Conservation (phyloP, 2,113 vertebrate genomes). For the Argyrosomus japonicus region DNA sequence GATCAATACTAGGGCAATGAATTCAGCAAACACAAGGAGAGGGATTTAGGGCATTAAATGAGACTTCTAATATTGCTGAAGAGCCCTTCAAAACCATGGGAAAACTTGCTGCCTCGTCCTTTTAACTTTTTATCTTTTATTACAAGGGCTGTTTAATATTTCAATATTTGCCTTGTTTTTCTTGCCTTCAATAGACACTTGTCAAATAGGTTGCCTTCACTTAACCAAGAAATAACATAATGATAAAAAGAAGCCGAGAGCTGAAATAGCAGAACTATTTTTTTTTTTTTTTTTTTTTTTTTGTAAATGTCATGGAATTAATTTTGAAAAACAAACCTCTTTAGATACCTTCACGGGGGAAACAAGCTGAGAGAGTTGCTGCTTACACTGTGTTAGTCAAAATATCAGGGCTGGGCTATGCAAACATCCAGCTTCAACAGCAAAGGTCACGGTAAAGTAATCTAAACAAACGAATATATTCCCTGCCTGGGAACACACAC, state of each 20-base stretch:
- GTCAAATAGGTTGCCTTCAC: constrained; percentile 19
- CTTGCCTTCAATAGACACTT: not conserved
- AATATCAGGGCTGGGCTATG: constrained; percentile 56
- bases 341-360: constrained; percentile 25
- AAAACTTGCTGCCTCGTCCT: constrained; percentile 19
- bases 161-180: constrained; percentile 8
- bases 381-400: constrained; percentile 54
- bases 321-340: constrained; percentile 51
- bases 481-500: constrained; percentile 32
- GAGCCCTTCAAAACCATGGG: constrained; percentile 28
- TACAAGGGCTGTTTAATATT: constrained; percentile 14
- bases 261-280: not conserved
- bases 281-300: not conserved
- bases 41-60: constrained; percentile 64
- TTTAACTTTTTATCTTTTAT: constrained; percentile 2
- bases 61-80: constrained; percentile 37
- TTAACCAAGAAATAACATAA: constrained; percentile 12
- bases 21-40: constrained; percentile 50
- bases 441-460: constrained; percentile 67
- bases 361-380: constrained; percentile 48
- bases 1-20: constrained; percentile 58
- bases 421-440: constrained; percentile 63
- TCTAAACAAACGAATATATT: constrained; percentile 43
- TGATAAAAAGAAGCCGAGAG: constrained; percentile 8
- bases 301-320: constrained; percentile 48